Base-by-base conservation (phyloP, 2,888 invertebrate species). In the Rhorus exstirpatorius region DNA sequence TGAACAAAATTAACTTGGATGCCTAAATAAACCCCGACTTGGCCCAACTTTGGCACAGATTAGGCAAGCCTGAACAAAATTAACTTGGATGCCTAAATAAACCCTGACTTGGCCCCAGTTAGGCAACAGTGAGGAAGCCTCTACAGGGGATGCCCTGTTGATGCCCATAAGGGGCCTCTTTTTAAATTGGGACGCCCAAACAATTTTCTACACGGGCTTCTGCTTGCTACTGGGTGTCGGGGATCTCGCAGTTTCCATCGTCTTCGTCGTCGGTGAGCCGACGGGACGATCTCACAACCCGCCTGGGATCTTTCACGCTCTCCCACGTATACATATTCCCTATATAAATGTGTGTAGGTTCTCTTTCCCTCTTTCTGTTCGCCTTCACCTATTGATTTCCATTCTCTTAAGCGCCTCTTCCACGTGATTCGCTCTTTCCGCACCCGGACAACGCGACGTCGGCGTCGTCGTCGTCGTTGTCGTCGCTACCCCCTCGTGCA, bases 311-410 rank as follows among this genome's bases (percentile, higher is more conserved):
- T 51, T 35, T 61, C 24, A 24, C 12, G 51, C 41, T 26, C 21
- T 31, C 46, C 7, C 7, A n/a, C 4, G 31, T 31, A n/a, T 58
- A 35, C 35, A 65, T 31, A 44, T 55, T 44, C 3, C 17, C 38
- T 26, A 55, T 44, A 24, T 53, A 53, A 1, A 24, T n/a, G 46
- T 46, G 61, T 49, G 17, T 68, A 68, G 53, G 38, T 49, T 55
- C 55, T 63, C 75, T 38, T 46, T 67, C 41, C 17, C 65, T 65
- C 58, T 24, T 26, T 19, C 35, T 68, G 55, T 58, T 75, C 72
- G 75, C 91, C 91, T 91, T 91, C 91, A 91, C 91, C 90, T 91
- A 92, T 91, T 92, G 91, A 92, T 92, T 92, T 92, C 91, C 90
- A 92, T 92, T 91, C 90, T 90, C 90, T 90, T 90, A 89, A 88